phyloP scores from a whole-genome alignment of 1,140 invertebrate species.

The Drosophila tani region DNA sequence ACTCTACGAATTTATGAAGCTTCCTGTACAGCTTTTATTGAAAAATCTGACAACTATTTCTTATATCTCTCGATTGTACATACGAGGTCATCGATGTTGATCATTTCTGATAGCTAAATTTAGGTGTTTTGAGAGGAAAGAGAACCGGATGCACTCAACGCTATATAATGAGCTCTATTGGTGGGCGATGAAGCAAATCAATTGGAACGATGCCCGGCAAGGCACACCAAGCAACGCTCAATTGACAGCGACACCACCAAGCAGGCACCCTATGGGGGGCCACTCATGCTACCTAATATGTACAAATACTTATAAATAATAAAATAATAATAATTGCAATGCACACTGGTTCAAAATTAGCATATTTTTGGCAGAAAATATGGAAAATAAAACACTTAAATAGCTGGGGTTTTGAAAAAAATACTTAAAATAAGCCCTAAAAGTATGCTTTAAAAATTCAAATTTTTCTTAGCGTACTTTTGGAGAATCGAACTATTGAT shows the following conservation, averaged over 20 bases:
- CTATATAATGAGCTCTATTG: conserved; percentile 40
- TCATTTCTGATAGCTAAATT: not conserved
- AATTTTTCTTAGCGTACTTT: too few relatives aligned
- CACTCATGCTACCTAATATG: conserved; percentile 6
- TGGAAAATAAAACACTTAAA: too few relatives aligned
- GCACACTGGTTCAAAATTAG: not conserved
- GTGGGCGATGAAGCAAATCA: conserved; percentile 60
- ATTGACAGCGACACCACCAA: conserved; percentile 43
- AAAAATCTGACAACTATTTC: not conserved
- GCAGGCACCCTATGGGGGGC: not conserved
- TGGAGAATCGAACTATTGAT: too few relatives aligned
- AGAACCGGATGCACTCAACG: conserved; percentile 32
- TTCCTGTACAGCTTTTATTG: too few relatives aligned
- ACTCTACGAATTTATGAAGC: too few relatives aligned
- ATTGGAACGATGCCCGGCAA: conserved; percentile 56
- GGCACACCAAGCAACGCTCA: conserved; percentile 4
- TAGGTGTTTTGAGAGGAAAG: not conserved
- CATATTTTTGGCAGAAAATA: too few relatives aligned
- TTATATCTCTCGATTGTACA: not conserved
- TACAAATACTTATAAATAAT: not conserved
- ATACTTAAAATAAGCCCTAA: not conserved
- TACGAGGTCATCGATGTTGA: not conserved
- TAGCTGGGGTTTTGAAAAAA: too few relatives aligned
- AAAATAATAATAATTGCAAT: conserved; percentile 3
- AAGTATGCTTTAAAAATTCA: not conserved